phyloP scores from a whole-genome alignment of 2,797 vertebrate species.

The Garrulus glandarius region DNA sequence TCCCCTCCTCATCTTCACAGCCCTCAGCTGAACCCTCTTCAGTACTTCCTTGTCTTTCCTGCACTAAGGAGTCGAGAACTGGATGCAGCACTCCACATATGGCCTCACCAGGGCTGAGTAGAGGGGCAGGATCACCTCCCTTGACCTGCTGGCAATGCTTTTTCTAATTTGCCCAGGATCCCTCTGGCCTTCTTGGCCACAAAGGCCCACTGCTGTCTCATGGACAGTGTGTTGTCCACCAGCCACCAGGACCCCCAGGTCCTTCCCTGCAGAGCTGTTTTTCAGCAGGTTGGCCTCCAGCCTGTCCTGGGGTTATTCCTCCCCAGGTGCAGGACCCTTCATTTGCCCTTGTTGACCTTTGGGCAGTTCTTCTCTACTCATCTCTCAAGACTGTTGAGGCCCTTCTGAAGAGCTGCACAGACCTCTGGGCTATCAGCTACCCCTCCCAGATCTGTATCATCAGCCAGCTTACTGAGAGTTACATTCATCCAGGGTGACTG shows the following conservation, averaged over 20 bases:
- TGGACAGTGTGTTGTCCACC: background rate
- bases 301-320: background rate
- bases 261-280: background rate
- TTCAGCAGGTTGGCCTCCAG: background rate
- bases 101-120: background rate
- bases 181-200: background rate
- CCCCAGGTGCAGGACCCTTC: background rate
- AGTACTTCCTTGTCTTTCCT: background rate
- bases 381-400: background rate
- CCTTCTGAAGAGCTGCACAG: background rate
- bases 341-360: background rate
- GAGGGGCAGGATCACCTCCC: background rate
- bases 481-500: background rate
- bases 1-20: background rate
- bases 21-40: background rate
- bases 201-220: background rate
- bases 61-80: fast-evolving
- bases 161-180: background rate
- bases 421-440: background rate
- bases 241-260: background rate
- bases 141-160: too few species aligned
- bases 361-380: background rate
- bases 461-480: too few species aligned
- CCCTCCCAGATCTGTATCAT: background rate
- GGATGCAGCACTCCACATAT: background rate